A percentile compares a stretch with the other conserved stretches of the same genome.
Conservation (phyloP, 2,797 vertebrate species). For the Platalea minor region DNA sequence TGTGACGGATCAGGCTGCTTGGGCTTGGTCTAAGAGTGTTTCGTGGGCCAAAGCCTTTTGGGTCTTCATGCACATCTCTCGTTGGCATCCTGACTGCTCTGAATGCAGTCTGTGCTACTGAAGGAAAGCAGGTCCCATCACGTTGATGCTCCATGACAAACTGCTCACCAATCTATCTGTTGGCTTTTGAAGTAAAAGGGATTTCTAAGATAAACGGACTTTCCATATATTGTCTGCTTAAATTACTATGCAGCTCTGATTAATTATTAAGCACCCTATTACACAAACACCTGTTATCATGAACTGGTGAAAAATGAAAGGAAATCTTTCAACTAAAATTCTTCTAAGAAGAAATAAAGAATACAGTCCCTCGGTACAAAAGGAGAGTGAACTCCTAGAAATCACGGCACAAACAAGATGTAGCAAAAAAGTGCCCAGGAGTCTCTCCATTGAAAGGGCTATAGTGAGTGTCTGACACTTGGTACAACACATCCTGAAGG, state of each 20-base stretch:
- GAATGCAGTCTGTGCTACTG: neutral
- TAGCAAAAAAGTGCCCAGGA: neutral
- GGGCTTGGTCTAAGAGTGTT: neutral
- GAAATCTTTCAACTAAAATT: neutral
- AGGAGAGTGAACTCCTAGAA: neutral
- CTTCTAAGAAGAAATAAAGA: neutral
- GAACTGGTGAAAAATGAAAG: neutral
- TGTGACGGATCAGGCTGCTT: neutral
- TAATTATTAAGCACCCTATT: neutral
- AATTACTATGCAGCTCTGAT: neutral
- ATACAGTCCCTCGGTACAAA: neutral
- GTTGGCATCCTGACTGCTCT: rapidly evolving
- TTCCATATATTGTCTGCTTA: neutral
- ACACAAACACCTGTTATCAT: neutral
- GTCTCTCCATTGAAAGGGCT: neutral
- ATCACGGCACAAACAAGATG: neutral
- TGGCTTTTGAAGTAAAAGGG: neutral
- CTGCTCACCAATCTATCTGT: neutral
- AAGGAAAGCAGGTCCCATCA: neutral
- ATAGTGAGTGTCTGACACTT: neutral
- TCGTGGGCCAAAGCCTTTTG: neutral
- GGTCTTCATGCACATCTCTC: neutral
- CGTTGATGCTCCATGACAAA: neutral
- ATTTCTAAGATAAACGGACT: neutral
- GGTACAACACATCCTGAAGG: neutral